Conservation (phyloP, 2,113 vertebrate genomes). For the Raphicerus campestris region DNA sequence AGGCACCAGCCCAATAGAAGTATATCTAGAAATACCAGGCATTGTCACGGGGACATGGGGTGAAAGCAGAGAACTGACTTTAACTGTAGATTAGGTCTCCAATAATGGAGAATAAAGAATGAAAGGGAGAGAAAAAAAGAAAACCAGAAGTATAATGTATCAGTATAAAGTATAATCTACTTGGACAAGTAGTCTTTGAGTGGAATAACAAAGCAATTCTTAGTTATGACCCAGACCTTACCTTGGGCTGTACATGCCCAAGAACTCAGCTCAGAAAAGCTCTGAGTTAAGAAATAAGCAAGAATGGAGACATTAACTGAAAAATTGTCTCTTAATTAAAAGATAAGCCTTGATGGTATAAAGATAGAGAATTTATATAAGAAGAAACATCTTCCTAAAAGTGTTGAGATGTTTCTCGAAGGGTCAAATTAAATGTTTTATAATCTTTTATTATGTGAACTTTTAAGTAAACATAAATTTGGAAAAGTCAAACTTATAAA, state of each 20-base stretch:
- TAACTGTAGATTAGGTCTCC: neutral
- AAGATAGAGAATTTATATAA: neutral
- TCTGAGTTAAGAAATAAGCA: neutral
- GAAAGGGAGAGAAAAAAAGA: neutral
- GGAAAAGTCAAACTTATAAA: slow-evolving; percentile 15
- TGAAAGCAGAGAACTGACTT: neutral
- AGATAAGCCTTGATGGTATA: neutral
- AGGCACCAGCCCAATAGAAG: neutral
- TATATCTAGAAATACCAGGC: neutral
- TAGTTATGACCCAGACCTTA: neutral
- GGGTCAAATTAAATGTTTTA: neutral
- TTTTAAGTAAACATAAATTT: slow-evolving; percentile 14
- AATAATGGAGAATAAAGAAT: neutral
- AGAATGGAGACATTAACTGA: neutral
- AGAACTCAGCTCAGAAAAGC: neutral
- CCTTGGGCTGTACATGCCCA: neutral
- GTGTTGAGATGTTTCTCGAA: neutral
- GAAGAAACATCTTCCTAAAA: slow-evolving; percentile 25
- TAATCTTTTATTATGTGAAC: neutral
- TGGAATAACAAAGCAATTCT: neutral
- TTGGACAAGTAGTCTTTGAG: neutral
- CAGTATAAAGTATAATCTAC: neutral
- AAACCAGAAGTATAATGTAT: neutral
- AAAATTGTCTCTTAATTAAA: neutral
- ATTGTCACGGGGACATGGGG: neutral